A percentile compares a stretch with the other conserved stretches of the same genome.
phyloP scores from a whole-genome alignment of 2,888 invertebrate genomes.

The Myopa testacea region DNA sequence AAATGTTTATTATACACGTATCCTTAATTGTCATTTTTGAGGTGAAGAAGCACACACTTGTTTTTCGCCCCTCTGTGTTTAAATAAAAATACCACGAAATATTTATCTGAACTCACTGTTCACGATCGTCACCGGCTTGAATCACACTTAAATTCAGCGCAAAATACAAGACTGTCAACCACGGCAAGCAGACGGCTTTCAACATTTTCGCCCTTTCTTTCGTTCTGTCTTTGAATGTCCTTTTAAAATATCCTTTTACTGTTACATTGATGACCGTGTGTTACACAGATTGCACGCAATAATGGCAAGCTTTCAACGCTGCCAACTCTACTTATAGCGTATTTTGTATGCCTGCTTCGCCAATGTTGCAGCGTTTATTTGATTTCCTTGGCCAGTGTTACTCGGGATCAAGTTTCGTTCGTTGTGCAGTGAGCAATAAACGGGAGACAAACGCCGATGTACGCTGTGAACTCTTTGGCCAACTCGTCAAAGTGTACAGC shows the following conservation, averaged over 20 bases:
- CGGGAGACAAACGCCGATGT: slow-evolving; percentile 27
- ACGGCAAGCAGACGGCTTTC: slow-evolving; percentile 27
- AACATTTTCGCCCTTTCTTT: slow-evolving; percentile 28
- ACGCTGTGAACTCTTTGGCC: slow-evolving; percentile 16
- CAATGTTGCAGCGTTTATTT: slow-evolving; percentile 13
- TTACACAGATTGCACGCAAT: slow-evolving; percentile 11
- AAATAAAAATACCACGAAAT: too few species aligned
- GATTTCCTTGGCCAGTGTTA: slow-evolving; percentile 6
- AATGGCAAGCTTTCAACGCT: slow-evolving; percentile 3
- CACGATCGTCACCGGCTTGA: slow-evolving; percentile 55
- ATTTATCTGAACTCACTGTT: slow-evolving; percentile 54
- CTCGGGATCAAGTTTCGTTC: slow-evolving; percentile 54
- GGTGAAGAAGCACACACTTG: too few species aligned
- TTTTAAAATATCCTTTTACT: slow-evolving; percentile 16
- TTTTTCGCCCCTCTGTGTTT: too few species aligned
- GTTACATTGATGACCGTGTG: slow-evolving; percentile 19
- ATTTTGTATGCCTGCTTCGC: background rate
- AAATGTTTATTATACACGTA: too few species aligned
- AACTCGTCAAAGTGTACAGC: background rate
- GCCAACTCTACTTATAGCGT: slow-evolving; percentile 9
- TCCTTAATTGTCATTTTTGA: too few species aligned
- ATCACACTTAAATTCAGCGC: slow-evolving; percentile 39
- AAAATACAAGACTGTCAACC: slow-evolving; percentile 41
- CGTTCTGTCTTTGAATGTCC: background rate
- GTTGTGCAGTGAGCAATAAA: slow-evolving; percentile 52